These are phyloP conservation scores for Oreochromis aureus DNA, from an alignment of 2,113 vertebrate species.

Conservation along the genomic window DNA sequence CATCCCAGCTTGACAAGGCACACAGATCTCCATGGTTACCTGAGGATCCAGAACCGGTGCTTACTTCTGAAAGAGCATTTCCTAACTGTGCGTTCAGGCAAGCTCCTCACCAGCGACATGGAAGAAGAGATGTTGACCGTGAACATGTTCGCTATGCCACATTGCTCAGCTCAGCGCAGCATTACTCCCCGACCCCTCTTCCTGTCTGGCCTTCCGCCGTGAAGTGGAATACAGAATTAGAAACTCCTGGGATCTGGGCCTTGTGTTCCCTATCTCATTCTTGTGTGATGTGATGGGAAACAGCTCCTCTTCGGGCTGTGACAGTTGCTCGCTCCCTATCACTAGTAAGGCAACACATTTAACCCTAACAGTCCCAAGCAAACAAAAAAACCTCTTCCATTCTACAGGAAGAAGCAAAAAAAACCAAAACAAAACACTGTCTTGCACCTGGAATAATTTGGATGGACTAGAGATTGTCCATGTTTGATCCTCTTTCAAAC, in stretches of 20 bases:
- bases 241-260: neutral
- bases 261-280: slow-evolving; percentile 46
- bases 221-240: slow-evolving; percentile 12
- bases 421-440: neutral
- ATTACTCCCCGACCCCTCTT: neutral
- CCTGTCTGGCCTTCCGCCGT: slow-evolving; percentile 21
- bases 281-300: slow-evolving; percentile 65
- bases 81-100: slow-evolving; percentile 43
- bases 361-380: slow-evolving; percentile 53
- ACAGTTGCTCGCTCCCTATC: slow-evolving; percentile 34
- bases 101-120: slow-evolving; percentile 63
- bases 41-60: slow-evolving; percentile 39
- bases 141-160: slow-evolving; percentile 64
- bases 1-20: slow-evolving; percentile 13
- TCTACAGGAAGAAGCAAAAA: neutral
- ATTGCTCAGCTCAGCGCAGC: slow-evolving; percentile 4
- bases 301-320: slow-evolving; percentile 64
- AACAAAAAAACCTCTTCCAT: neutral
- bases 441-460: neutral
- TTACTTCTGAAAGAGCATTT: slow-evolving; percentile 57
- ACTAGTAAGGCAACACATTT: slow-evolving; percentile 37
- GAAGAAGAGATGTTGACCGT: slow-evolving; percentile 78
- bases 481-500: neutral
- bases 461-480: neutral
- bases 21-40: slow-evolving; percentile 61